Conservation (phyloP, 1,140 invertebrate genomes). For the Platyura marginata region DNA sequence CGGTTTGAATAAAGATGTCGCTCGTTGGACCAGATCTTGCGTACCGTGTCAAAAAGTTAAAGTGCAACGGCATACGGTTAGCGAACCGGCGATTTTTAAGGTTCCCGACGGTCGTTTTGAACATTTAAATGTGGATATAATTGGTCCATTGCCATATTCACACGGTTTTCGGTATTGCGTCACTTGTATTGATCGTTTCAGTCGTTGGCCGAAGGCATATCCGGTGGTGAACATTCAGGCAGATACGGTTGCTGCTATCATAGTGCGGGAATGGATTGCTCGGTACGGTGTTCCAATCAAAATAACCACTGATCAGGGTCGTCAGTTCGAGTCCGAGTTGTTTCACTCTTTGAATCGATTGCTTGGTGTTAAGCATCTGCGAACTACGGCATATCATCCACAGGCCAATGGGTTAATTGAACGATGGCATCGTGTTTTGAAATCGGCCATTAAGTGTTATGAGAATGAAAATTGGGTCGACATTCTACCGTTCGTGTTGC, state of each 20-base stretch:
- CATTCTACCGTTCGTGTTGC: background rate
- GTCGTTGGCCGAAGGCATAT: constrained; percentile 15
- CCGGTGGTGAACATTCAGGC: constrained; percentile 14
- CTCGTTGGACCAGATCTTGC: constrained; percentile 10
- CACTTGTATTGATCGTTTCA: constrained; percentile 13
- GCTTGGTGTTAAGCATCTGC: constrained; percentile 9
- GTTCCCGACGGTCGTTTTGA: constrained; percentile 8
- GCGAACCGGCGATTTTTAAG: background rate
- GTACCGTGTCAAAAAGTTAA: constrained; percentile 13
- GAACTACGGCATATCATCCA: constrained; percentile 23
- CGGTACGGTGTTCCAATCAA: constrained; percentile 14
- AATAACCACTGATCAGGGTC: constrained; percentile 16
- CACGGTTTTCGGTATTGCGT: constrained; percentile 7
- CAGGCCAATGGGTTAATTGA: constrained; percentile 20
- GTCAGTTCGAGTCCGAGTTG: constrained; percentile 14
- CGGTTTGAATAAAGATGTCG: constrained; percentile 8
- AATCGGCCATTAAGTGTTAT: constrained; percentile 10
- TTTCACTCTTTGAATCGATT: constrained; percentile 7
- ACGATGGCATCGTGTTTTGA: constrained; percentile 21
- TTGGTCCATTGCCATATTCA: constrained; percentile 16
- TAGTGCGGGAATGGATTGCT: constrained; percentile 18
- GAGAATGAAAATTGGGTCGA: background rate
- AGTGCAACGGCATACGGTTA: constrained; percentile 8
- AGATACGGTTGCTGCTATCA: constrained; percentile 13
- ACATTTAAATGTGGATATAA: constrained; percentile 16